Evolutionary conservation across 1,140 invertebrate genomes (phyloP), one percentile per base, ranked within the genome.

Genomic region (Carposina sasakii): DNA sequence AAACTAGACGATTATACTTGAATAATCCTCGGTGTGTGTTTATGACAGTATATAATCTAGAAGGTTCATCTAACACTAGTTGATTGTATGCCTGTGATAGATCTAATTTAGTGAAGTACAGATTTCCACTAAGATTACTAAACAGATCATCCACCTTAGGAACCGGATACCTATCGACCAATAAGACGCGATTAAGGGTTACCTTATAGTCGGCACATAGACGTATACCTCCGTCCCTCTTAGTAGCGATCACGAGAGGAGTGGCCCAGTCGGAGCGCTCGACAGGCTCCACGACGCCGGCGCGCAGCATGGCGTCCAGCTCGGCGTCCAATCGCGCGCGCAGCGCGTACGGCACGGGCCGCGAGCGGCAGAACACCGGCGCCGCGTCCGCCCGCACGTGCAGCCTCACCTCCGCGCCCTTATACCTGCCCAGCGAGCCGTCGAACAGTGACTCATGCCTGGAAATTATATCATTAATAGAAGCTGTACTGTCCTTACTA

Each of bases 171-270:
- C 19, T 46, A 17, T 30, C 43, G 28, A 46, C 30, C 13, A 12
- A 16, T 34, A 46, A 46, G 16, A 46, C 43, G 15, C 15, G 26
- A 46, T 46, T 46, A 1, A 46, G 19, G 19, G 43, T 46, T 20
- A 46, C 43, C 19, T 46, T 46, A 20, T 33, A 46, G 28, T 46
- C 43, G 8, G 43, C 43, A 20, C 43, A 46, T 20, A 46, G 1
- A 9, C 43, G 26, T 21, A 46, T 22, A 22, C 28, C 43, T 3
- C 43, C 43, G 30, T 46, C 20, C 13, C 16, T 6, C 19, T 46
- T 46, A 13, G 15, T 30, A 1, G 17, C 43, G n/a, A 46, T 30
- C 8, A 46, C 43, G 9, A 33, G 30, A 10, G 43, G 26, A n/a
- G 43, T 46, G 12, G 36, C 36, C 36, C 36, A 39, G 20, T 39